These are phyloP conservation scores for Empidonax alnorum DNA, from an alignment of 2,113 vertebrate genomes.

Conservation along the genomic window DNA sequence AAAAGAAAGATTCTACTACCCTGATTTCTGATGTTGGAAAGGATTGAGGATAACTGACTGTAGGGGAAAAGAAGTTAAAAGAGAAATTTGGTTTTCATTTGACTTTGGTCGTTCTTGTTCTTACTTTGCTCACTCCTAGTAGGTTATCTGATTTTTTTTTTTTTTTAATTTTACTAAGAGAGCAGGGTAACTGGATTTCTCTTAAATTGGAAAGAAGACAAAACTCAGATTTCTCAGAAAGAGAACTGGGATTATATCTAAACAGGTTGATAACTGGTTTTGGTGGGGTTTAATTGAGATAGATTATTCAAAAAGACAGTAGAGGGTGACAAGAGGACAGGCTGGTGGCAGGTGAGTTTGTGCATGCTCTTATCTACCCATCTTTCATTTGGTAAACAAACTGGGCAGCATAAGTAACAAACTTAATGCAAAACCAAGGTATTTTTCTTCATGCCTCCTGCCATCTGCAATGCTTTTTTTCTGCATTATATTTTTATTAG, in stretches of 20 bases:
- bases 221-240: conserved; percentile 20
- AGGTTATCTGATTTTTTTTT: neutral
- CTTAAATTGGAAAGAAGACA: conserved; percentile 9
- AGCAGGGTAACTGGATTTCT: neutral
- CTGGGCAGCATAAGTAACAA: neutral
- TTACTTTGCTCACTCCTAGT: conserved; percentile 11
- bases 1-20: neutral
- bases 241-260: neutral
- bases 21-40: conserved; percentile 1
- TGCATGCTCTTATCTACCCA: neutral
- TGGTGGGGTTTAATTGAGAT: neutral
- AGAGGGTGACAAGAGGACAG: neutral
- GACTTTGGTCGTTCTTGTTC: conserved; percentile 18
- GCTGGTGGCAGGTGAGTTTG: conserved; percentile 47
- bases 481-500: neutral
- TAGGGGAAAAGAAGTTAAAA: neutral
- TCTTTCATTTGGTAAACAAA: neutral
- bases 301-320: neutral
- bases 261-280: neutral
- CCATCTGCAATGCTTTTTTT: neutral
- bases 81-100: neutral
- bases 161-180: neutral
- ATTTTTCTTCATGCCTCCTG: neutral
- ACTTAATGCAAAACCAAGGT: neutral
- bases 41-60: neutral